Percentiles rank a stretch among this genome's conserved stretches.
Conservation (phyloP, 2,888 invertebrate genomes). For the Lithosia quadra region DNA sequence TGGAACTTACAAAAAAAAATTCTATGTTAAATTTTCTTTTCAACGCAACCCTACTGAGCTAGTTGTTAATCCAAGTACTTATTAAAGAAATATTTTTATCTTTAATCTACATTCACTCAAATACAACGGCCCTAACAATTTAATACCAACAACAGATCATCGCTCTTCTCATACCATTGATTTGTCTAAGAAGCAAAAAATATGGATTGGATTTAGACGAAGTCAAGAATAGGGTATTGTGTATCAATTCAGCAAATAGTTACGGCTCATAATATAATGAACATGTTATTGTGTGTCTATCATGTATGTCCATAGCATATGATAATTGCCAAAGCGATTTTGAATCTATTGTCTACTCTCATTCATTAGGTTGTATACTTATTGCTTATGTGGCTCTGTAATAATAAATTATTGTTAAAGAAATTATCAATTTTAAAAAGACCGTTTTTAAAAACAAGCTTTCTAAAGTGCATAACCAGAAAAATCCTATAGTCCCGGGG, state of each 20-base stretch:
- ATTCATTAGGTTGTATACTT: background rate
- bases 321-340: background rate
- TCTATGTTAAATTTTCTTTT: no score
- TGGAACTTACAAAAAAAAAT: no score
- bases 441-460: no score
- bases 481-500: no score
- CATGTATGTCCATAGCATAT: background rate
- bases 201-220: constrained; percentile 32
- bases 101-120: constrained; percentile 23
- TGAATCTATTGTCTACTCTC: background rate
- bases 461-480: no score
- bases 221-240: background rate
- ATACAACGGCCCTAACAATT: constrained; percentile 26
- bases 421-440: no score
- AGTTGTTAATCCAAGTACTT: background rate
- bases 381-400: background rate
- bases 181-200: constrained; percentile 41
- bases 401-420: no score
- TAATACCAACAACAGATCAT: constrained; percentile 31
- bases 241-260: background rate
- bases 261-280: background rate
- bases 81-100: background rate
- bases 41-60: no score
- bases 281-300: background rate
- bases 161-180: constrained; percentile 23